Conservation (phyloP, 2,113 vertebrate genomes). For the Epinephelus fuscoguttatus region DNA sequence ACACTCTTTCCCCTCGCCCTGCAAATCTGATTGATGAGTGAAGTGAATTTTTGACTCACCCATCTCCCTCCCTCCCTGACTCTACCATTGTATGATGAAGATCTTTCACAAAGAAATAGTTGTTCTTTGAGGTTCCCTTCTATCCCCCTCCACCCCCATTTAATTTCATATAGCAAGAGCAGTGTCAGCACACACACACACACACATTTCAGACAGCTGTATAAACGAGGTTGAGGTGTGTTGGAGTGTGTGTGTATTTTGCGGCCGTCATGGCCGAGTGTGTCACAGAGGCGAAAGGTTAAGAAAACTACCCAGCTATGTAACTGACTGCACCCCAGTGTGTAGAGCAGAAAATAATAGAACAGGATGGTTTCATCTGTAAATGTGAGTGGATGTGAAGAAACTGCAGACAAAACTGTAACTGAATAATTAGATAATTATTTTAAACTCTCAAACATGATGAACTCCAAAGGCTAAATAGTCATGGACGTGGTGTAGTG, state of each 20-base stretch:
- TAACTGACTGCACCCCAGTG: neutral
- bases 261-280: conserved; percentile 25
- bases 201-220: conserved; percentile 54
- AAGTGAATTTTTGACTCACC: conserved; percentile 41
- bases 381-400: too few relatives aligned
- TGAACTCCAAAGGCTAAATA: too few relatives aligned
- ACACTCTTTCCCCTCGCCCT: neutral
- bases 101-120: conserved; percentile 59
- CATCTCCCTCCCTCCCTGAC: neutral
- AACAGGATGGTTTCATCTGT: neutral
- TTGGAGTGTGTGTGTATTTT: conserved; percentile 37
- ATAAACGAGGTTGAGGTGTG: conserved; percentile 52
- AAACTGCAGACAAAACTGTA: too few relatives aligned
- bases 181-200: conserved; percentile 48
- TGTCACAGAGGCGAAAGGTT: conserved; percentile 60
- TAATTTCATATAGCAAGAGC: conserved; percentile 26
- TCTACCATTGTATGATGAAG: conserved; percentile 20
- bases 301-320: conserved; percentile 48
- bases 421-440: too few relatives aligned
- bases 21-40: conserved; percentile 56
- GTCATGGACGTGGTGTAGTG: too few relatives aligned
- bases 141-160: neutral
- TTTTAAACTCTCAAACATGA: too few relatives aligned
- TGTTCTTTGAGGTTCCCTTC: conserved; percentile 40
- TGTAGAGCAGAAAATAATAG: neutral